Evolutionary conservation across 2,113 vertebrate species (phyloP).

Genomic region (Jaculus jaculus): DNA sequence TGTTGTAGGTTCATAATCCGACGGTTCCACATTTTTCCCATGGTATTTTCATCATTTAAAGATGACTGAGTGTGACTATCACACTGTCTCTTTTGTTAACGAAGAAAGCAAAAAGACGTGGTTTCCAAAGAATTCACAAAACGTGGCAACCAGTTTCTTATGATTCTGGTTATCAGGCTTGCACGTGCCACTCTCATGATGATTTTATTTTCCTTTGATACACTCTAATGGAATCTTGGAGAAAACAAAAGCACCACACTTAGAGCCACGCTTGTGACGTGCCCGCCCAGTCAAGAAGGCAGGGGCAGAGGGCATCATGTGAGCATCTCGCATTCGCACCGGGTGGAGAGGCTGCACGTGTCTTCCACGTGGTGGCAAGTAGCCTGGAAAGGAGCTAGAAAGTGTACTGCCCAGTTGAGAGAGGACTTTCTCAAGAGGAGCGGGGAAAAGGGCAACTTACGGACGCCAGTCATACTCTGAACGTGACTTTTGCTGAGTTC

Average conservation of each 20-base stretch:
- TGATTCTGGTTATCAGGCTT: conserved; percentile 15
- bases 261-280: not conserved
- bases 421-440: not conserved
- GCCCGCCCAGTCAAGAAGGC: conserved; percentile 21
- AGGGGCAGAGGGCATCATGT: not conserved
- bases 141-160: not conserved
- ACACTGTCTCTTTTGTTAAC: not conserved
- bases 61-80: not conserved
- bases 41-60: conserved; percentile 30
- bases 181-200: not conserved
- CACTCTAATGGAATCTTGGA: conserved; percentile 34
- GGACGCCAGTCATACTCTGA: not conserved
- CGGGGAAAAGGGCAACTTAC: not conserved
- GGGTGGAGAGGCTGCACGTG: not conserved
- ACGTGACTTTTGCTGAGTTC: not conserved
- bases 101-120: not conserved
- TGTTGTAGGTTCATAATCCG: not conserved
- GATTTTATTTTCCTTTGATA: conserved; percentile 50
- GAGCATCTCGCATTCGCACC: not conserved
- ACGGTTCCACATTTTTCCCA: not conserved
- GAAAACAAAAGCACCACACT: conserved; percentile 35
- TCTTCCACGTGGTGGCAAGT: not conserved
- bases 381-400: not conserved
- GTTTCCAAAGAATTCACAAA: conserved; percentile 36
- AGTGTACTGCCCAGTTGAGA: not conserved